A percentile compares a stretch with the other conserved stretches of the same genome.
These are phyloP conservation scores for Belgica antarctica DNA, from an alignment of 2,888 invertebrate genomes.

Conservation along the genomic window DNA sequence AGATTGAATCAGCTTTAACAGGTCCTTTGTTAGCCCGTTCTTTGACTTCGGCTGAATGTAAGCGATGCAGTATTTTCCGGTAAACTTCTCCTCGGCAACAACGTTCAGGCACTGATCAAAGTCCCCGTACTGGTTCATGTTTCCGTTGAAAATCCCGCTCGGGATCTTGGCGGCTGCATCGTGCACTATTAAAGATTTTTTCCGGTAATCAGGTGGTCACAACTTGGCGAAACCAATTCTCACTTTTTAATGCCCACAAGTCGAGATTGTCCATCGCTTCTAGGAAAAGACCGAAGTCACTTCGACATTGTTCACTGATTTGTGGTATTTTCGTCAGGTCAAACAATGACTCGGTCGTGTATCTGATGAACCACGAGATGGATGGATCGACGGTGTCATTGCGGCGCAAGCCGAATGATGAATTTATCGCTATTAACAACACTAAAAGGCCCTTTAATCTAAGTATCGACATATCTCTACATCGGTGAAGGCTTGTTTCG, in stretches of 20 bases:
- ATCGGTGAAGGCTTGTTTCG: background rate
- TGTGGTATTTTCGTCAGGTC: constrained; percentile 51
- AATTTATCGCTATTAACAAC: background rate
- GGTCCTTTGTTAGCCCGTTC: constrained; percentile 55
- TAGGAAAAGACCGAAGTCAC: constrained; percentile 50
- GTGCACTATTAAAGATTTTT: constrained; percentile 57
- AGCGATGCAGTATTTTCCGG: constrained; percentile 66
- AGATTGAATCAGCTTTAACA: constrained; percentile 60
- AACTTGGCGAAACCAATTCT: background rate
- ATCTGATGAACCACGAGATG: constrained; percentile 27
- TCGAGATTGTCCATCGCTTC: constrained; percentile 52
- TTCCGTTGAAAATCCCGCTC: constrained; percentile 64
- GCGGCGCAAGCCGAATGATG: background rate
- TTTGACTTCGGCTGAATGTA: constrained; percentile 62
- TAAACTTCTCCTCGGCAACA: constrained; percentile 45
- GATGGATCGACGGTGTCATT: constrained; percentile 15
- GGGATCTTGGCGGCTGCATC: constrained; percentile 66
- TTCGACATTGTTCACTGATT: constrained; percentile 50
- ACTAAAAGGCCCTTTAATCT: background rate
- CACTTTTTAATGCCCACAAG: constrained; percentile 53
- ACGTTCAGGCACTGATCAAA: constrained; percentile 52
- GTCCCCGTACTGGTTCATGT: constrained; percentile 65
- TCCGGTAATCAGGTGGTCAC: background rate
- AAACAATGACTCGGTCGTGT: constrained; percentile 46
- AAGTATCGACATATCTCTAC: background rate